These are phyloP conservation scores for Oplegnathus fasciatus DNA, from an alignment of 2,113 vertebrate genomes.

Conservation along the genomic window DNA sequence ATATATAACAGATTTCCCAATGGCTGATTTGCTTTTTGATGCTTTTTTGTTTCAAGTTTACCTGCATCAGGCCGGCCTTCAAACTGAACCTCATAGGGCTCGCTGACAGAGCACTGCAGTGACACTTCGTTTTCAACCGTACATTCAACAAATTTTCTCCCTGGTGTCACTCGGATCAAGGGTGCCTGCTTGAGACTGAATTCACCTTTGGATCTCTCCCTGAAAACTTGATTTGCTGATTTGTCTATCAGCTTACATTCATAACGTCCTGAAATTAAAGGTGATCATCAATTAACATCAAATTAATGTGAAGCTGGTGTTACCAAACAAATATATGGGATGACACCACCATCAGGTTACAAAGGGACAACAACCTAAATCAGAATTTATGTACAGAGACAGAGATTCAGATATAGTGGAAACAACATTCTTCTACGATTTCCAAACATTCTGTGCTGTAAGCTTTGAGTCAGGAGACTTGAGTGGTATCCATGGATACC, in stretches of 20 bases:
- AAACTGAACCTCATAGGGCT: not conserved
- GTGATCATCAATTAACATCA: not conserved
- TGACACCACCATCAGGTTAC: not conserved
- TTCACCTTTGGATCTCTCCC: fast-evolving
- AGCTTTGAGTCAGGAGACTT: not conserved
- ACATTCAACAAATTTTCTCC: not conserved
- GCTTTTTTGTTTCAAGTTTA: conserved; percentile 29
- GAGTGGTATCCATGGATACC: too few relatives aligned
- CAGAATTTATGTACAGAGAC: not conserved
- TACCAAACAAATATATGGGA: not conserved
- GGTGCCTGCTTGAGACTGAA: not conserved
- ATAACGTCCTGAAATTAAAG: conserved; percentile 46
- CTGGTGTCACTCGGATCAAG: not conserved
- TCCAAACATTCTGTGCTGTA: not conserved
- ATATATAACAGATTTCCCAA: not conserved
- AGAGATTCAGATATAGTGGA: not conserved
- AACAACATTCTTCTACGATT: not conserved
- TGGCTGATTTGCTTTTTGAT: not conserved
- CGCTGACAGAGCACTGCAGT: conserved; percentile 12
- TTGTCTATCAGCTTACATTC: conserved; percentile 30
- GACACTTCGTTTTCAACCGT: fast-evolving
- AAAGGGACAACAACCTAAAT: not conserved
- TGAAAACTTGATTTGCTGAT: conserved; percentile 25
- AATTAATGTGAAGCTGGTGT: not conserved
- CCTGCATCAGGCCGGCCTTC: fast-evolving